phyloP scores from a whole-genome alignment of 1,140 invertebrate genomes.

The Brachionus calyciflorus region DNA sequence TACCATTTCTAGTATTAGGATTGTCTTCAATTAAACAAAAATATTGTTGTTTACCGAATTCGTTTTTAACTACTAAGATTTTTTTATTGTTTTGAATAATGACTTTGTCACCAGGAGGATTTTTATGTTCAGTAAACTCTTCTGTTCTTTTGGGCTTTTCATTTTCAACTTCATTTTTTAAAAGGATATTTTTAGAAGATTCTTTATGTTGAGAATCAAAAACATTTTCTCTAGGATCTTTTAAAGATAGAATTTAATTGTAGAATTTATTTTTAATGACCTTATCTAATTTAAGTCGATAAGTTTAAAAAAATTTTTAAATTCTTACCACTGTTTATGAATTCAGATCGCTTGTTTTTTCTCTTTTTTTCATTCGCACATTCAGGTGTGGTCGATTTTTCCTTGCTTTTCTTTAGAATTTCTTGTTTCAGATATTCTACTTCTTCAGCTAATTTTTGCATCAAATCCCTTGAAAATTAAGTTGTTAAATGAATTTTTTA shows the following conservation, averaged over 20 bases:
- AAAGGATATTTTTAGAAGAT: background rate
- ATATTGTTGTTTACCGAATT: background rate
- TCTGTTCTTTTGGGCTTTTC: background rate
- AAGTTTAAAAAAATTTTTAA: background rate
- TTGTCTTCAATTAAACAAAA: background rate
- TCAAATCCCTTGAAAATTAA: constrained; percentile 8
- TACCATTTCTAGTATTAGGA: too few species aligned
- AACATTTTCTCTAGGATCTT: background rate
- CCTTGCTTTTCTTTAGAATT: constrained; percentile 16
- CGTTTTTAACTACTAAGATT: background rate
- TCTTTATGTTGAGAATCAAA: background rate
- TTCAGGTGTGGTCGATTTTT: background rate
- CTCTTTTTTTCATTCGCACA: background rate
- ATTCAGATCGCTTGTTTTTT: background rate
- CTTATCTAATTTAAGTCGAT: too few species aligned
- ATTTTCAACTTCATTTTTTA: background rate
- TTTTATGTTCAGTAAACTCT: background rate
- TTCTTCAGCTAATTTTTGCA: constrained; percentile 29
- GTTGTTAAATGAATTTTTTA: too few species aligned
- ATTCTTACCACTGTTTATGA: background rate
- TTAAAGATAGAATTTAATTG: background rate
- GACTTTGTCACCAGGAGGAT: background rate
- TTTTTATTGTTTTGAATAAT: background rate
- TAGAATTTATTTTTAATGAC: background rate
- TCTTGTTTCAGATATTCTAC: constrained; percentile 34